Base-by-base conservation (phyloP, 1,140 invertebrate species). In the Asobara japonica region DNA sequence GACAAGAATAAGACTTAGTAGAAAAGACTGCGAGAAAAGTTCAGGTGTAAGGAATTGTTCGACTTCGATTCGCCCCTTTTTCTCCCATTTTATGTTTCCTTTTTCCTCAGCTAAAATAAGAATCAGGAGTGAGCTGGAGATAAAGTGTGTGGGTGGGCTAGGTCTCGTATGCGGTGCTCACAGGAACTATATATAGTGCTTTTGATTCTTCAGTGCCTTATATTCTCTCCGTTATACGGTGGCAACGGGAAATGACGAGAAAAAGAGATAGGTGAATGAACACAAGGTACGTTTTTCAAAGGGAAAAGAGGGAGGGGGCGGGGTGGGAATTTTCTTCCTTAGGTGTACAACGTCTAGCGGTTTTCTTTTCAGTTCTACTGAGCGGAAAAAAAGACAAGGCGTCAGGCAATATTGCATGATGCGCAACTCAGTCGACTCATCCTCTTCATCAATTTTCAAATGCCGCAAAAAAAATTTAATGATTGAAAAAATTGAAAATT, bases 321-420 rank as follows among this genome's bases (percentile, higher is more conserved):
- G 3, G 25, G 8, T 4, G 22, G 27, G 51, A 4, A 11, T 18
- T 62, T 30, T 62, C 30, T 30, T 45, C 41, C 18, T 45, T 13
- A 45, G 41, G 41, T 45, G 41, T 45, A 45, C 18, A 45, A 45
- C 41, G 41, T 45, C 41, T 45, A 16, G n/a, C 4, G 41, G 41
- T 45, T 45, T 45, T 45, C 41, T 45, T 45, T 45, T 45, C 41
- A 45, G 41, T 45, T 45, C 41, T 3, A 13, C 10, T 45, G 13
- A 13, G 18, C 10, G 8, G 13, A 61, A 41, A 62, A 62, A 31
- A 62, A 16, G 27, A 29, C 25, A 16, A 31, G 29, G 60, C 25
- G 60, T 62, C 27, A 62, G 31, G 60, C 60, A 62, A 62, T 62
- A 62, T 62, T 62, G 60, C 60, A 13, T 16, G 27, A 4, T 16